A percentile compares a stretch with the other conserved stretches of the same genome.
phyloP scores from a whole-genome alignment of 92 coral and sea anemone genomes.

The Zoanthus solanderi region DNA sequence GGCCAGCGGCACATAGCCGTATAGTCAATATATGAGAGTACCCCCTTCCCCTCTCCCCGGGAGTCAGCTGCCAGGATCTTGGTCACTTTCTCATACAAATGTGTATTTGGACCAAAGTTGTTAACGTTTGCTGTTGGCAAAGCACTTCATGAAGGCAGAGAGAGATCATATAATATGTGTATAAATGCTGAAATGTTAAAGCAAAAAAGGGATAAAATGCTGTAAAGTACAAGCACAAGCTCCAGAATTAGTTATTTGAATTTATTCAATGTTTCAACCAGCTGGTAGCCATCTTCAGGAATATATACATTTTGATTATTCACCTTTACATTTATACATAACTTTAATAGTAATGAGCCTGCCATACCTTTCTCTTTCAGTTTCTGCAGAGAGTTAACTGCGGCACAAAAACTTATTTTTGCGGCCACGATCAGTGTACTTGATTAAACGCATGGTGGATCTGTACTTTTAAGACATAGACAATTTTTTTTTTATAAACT shows the following conservation, averaged over 20 bases:
- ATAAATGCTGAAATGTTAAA: conserved; percentile 19
- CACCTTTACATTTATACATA: conserved; percentile 25
- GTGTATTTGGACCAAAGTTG: conserved; percentile 15
- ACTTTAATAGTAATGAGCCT: not conserved
- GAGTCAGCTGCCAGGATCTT: conserved; percentile 9
- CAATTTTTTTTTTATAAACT: conserved; percentile 26
- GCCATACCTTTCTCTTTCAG: conserved; percentile 37
- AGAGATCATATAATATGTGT: conserved; percentile 9
- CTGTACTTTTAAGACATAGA: conserved; percentile 9
- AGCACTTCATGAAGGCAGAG: conserved; percentile 19
- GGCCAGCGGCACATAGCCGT: conserved; percentile 6
- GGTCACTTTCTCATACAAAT: conserved; percentile 20
- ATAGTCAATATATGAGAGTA: not conserved
- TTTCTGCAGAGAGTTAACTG: conserved; percentile 28
- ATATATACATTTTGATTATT: conserved; percentile 24
- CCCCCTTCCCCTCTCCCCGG: not conserved
- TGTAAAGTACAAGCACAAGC: conserved; percentile 14
- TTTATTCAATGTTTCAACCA: conserved; percentile 20
- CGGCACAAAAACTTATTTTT: conserved; percentile 23
- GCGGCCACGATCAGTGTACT: conserved; percentile 29
- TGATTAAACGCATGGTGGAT: conserved; percentile 32
- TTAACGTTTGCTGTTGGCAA: conserved; percentile 16
- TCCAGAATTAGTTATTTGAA: conserved; percentile 15
- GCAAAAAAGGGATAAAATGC: conserved; percentile 19
- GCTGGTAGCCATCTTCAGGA: conserved; percentile 22